phyloP scores from a whole-genome alignment of 2,888 invertebrate species.

The Drosophila emarginata region DNA sequence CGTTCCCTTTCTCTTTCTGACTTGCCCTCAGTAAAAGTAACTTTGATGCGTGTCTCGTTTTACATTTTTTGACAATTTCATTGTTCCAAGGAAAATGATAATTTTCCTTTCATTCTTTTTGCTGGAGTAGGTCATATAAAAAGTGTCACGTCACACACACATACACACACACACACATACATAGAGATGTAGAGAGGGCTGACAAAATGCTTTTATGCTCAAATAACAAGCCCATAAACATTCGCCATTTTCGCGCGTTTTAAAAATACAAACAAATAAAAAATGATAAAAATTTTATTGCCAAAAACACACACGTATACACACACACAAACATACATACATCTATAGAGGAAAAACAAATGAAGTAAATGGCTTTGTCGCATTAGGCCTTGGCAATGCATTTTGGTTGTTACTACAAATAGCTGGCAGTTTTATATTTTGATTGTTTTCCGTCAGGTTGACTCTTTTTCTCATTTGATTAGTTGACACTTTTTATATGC shows the following conservation, averaged over 20 bases:
- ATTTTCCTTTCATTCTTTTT: conserved; percentile 53
- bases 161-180: neutral
- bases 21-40: neutral
- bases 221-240: conserved; percentile 78
- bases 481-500: conserved; percentile 71
- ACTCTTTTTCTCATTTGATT: conserved; percentile 56
- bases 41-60: conserved; percentile 73
- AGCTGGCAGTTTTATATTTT: conserved; percentile 69
- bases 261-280: conserved; percentile 32
- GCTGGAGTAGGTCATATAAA: conserved; percentile 36
- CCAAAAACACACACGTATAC: neutral
- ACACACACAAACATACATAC: conserved; percentile 48
- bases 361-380: conserved; percentile 73
- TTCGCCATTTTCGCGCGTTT: conserved; percentile 68
- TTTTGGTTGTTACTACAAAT: conserved; percentile 50
- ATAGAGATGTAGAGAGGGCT: conserved; percentile 9
- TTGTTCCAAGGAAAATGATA: conserved; percentile 42
- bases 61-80: conserved; percentile 77
- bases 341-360: conserved; percentile 72
- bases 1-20: neutral
- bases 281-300: conserved; percentile 23
- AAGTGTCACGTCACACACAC: conserved; percentile 66
- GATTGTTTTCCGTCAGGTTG: conserved; percentile 47
- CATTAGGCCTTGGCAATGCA: conserved; percentile 51
- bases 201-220: conserved; percentile 69